These are phyloP conservation scores for Galleria mellonella DNA, from an alignment of 1,140 invertebrate species.

Conservation along the genomic window DNA sequence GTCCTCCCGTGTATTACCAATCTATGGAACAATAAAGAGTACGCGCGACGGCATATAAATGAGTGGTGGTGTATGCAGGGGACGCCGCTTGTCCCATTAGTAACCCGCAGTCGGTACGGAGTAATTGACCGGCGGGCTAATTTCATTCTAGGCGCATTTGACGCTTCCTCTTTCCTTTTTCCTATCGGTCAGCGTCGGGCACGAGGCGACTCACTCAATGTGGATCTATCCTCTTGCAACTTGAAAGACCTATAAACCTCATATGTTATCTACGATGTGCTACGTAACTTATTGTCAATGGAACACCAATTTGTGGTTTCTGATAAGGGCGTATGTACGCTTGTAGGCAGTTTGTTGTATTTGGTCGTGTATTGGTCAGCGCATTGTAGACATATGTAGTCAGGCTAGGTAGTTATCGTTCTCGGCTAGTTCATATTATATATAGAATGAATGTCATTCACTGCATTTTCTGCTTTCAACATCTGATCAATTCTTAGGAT, in stretches of 20 bases:
- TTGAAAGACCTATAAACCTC: too few species aligned
- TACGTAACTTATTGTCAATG: too few species aligned
- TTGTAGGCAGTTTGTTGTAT: constrained; percentile 13
- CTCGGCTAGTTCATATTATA: too few species aligned
- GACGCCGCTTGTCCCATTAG: constrained; percentile 60
- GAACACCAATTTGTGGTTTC: constrained; percentile 5
- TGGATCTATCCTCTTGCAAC: too few species aligned
- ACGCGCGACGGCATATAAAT: constrained; percentile 55
- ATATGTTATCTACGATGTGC: too few species aligned
- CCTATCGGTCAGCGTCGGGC: constrained; percentile 64
- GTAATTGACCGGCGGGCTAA: constrained; percentile 69
- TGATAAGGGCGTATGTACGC: neutral
- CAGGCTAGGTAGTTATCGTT: neutral
- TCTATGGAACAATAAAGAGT: constrained; percentile 70
- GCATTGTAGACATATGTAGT: neutral
- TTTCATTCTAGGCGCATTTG: constrained; percentile 67
- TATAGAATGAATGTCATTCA: too few species aligned
- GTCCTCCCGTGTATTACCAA: constrained; percentile 70
- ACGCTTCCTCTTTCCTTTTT: constrained; percentile 72
- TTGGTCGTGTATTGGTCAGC: constrained; percentile 10
- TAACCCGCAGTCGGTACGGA: constrained; percentile 50
- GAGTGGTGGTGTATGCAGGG: constrained; percentile 51
- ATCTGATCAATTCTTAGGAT: too few species aligned
- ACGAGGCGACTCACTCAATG: constrained; percentile 20
- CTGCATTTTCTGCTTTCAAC: too few species aligned